Evolutionary conservation across 2,888 invertebrate species (phyloP), one percentile per base, ranked within the genome.

Genomic region (Cryptocephalus primarius): DNA sequence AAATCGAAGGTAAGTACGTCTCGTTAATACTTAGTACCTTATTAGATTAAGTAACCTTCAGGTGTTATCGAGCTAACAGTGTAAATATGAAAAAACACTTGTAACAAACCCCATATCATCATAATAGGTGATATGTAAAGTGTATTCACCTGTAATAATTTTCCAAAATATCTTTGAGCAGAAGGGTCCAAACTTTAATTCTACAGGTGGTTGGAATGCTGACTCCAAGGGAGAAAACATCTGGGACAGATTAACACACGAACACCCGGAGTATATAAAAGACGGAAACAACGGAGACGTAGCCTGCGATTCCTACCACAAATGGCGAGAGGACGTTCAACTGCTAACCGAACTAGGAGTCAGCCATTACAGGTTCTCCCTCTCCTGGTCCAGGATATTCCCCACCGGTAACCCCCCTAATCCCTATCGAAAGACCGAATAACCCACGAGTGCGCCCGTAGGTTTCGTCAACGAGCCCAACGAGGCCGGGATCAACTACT

Each of bases 321-420:
- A 76, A 48, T 82, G 79, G 62, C 73, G 75, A 58, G 77, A 78
- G 42, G 82, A 83, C 60, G 78, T 77, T 1, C 72, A 78, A 65
- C 75, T 82, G 74, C 68, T 82, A 4, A 73, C 72, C 46, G 75
- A 79, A 50, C 65, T 83, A 1, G 79, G 80, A 14, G 81, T 80
- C 0, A 71, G 79, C 53, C 75, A 79, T 48, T 85, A 85, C 64
- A 74, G 85, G 34, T 85, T 85, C 65, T 85, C 84, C 1, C 72
- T 85, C 56, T 79, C 86, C 1, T 90, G 89, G 89, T 69, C 84
- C 0, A 73, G 89, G 43, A 74, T 90, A 40, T 68, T 88, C 53
- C 86, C 88, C 0, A 77, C 74, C 11, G 88, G 85, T 14, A 77
- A 33, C 34, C n/a, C 2, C 22, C 2, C 22, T 22, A 36, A 36